Base-by-base conservation (phyloP, 2,113 vertebrate species). In the Aepyceros melampus region DNA sequence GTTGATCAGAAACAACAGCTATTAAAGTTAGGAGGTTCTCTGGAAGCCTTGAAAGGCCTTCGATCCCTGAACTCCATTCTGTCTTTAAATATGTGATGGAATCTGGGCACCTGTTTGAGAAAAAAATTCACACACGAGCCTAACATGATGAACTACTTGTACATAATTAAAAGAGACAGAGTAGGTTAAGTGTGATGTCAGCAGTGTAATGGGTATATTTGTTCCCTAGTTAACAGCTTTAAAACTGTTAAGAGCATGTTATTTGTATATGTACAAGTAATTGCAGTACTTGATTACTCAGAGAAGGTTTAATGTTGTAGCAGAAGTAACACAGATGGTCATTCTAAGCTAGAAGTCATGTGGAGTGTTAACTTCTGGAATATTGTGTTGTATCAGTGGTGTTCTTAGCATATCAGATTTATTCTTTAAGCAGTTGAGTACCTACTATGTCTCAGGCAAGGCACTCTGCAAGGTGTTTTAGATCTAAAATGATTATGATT, bases 231-330 rank as follows among this genome's bases (percentile, higher is more conserved):
- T 47, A 9, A 31, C n/a, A 31, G 47, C 5, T 64, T 56, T 29
- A 36, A 36, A 49, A 29, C 31, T 86, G 6, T 11, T 58, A 83
- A 33, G 47, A 4, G 17, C 53, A 8, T 5, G 4, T 40, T 74
- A 23, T n/a, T 40, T 74, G 67, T 40, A 23, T 71, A 71, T 71
- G 67, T 40, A 23, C 67, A 74, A 74, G 19, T 74, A 74, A 74
- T 74, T 33, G 9, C 7, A 12, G 19, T 27, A 9, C 29, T 19
- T 47, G 76, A 15, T 45, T 15, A 15, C 23, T 89, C 36, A 49
- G 23, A n/a, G 27, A 31, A 43, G 45, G n/a, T 13, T 67, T 8
- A 19, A 0, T 49, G 5, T 33, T 40, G 1, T 29, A 16, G 14
- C 36, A 58, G 9, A 71, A 86, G 71, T 33, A 74, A 67, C 27